Evolutionary conservation across 2,797 vertebrate genomes (phyloP), one percentile per base, ranked within the genome.

Genomic region (Spinibarbus caldwelli): DNA sequence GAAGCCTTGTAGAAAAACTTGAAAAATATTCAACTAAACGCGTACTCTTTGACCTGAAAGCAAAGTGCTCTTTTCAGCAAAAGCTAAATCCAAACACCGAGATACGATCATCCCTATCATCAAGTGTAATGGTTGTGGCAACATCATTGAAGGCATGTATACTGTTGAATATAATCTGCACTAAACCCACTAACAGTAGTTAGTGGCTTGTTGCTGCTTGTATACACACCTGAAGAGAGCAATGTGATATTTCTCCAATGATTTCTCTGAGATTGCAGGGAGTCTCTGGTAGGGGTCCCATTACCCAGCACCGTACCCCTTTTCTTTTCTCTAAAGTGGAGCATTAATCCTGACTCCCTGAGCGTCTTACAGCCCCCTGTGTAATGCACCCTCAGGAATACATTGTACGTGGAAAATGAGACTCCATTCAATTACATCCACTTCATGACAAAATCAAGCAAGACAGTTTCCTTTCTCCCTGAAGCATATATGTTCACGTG

Each of bases 201-300:
- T 71, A n/a, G 64, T 71, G n/a, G 62, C 70, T 64, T 62, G 26
- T 47, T 76, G 38, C 54, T 36, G 70, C 49, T 36, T 76, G 76
- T 54, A 43, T 84, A 80, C 62, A 80, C 67, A 78, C 71, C 87
- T 84, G 72, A 81, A 23, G 14, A 54, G 36, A 80, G 80, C 77
- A 59, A 84, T 47, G 57, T 80, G 76, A 89, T 80, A 85, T 89
- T 88, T 88, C 57, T 82, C 82, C 78, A 86, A 80, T 82, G 86
- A 88, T 87, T 88, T 83, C 78, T 81, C 54, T 78, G 59, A 87
- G 47, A 86, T 86, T 87, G 80, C 84, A 78, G 86, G 75, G 85
- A 88, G 64, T 87, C 85, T 87, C 82, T 81, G 73, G 73, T 87
- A 80, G 70, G 84, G 66, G 72, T 78, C 85, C 87, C 80, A 76